Evolutionary conservation across 2,113 vertebrate species (phyloP).

Genomic region (Aegotheles bennettii): DNA sequence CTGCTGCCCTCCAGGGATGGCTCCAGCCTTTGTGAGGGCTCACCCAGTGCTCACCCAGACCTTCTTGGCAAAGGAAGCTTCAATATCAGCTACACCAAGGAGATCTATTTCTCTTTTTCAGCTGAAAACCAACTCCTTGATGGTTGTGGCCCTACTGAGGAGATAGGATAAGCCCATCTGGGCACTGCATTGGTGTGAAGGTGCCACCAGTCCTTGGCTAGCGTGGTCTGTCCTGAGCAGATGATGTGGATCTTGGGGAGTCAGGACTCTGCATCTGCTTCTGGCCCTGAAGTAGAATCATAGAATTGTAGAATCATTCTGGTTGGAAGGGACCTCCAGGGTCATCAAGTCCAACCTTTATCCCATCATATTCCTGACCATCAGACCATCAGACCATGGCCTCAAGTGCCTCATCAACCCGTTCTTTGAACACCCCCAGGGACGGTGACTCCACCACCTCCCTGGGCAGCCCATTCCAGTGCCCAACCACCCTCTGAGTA

Average conservation of each 20-base stretch:
- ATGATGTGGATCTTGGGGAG: not conserved
- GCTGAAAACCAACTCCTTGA: not conserved
- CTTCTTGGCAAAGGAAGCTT: not conserved
- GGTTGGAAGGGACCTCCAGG: too few species aligned
- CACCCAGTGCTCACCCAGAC: rapidly evolving
- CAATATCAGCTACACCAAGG: rapidly evolving
- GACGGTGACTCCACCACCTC: too few species aligned
- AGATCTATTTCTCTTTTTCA: not conserved
- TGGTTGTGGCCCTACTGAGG: not conserved
- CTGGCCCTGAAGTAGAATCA: too few species aligned
- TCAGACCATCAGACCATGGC: too few species aligned
- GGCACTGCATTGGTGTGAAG: rapidly evolving
- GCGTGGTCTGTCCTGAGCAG: not conserved
- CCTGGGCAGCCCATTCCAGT: too few species aligned
- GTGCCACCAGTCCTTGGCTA: not conserved
- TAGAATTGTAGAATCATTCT: too few species aligned
- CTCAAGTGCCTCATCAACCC: too few species aligned
- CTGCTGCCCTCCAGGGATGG: not conserved
- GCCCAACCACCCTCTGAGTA: too few species aligned
- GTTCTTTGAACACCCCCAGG: too few species aligned
- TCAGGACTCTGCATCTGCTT: too few species aligned
- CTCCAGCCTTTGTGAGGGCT: not conserved
- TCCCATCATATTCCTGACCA: too few species aligned
- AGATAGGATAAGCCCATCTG: rapidly evolving
- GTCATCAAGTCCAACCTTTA: too few species aligned